phyloP scores from a whole-genome alignment of 2,113 vertebrate species.

The Dolichotis patagonum region DNA sequence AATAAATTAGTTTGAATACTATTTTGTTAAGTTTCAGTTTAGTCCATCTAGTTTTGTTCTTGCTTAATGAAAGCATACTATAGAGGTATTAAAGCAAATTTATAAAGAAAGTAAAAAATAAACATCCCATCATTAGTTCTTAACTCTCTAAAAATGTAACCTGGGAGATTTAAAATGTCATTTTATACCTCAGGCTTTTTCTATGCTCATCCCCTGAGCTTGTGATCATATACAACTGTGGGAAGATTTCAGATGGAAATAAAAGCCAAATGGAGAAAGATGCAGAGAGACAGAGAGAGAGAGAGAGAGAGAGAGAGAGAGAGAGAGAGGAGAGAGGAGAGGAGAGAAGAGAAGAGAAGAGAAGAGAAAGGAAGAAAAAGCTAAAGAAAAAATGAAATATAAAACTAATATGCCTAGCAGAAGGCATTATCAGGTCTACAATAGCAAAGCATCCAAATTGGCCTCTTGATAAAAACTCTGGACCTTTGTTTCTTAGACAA shows the following conservation, averaged over 20 bases:
- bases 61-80: neutral
- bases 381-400: neutral
- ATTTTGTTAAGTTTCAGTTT: constrained; percentile 22
- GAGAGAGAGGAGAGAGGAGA: neutral
- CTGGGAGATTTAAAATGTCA: constrained; percentile 27
- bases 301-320: no score
- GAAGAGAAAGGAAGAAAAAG: no score
- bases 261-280: neutral
- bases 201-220: neutral
- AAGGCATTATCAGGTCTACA: neutral
- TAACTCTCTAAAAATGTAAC: constrained; percentile 40
- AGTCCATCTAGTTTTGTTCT: neutral
- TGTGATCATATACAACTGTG: neutral
- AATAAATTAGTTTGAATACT: neutral
- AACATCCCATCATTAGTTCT: constrained; percentile 19
- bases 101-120: constrained; percentile 24
- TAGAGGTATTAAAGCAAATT: neutral
- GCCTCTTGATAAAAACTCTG: neutral
- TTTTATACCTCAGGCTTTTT: neutral
- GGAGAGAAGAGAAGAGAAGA: no score
- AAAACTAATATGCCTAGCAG: neutral
- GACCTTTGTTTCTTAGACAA: neutral
- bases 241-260: neutral
- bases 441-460: neutral
- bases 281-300: neutral